Evolutionary conservation across 2,888 invertebrate species (phyloP), one percentile per base, ranked within the genome.

Genomic region (Parochlus steinenii): DNA sequence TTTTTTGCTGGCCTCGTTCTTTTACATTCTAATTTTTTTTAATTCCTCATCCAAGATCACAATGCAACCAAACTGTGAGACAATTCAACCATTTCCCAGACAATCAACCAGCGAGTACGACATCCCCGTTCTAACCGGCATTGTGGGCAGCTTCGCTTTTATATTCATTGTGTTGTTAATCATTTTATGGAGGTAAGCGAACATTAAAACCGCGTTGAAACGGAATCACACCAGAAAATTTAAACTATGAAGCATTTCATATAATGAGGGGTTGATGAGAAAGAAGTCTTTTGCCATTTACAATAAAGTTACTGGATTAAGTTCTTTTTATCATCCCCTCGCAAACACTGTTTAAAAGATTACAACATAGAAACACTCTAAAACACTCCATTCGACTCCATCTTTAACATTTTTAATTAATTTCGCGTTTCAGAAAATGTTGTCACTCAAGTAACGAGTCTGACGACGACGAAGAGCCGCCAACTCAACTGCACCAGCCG

Each of bases 131-230:
- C 62, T 79, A 45, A 74, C 75, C 41, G 76, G 75, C 39, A 67
- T 74, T 48, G 63, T 76, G 56, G 76, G 74, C 45, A 65, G 69
- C 42, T 68, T 77, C 46, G 73, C 74, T 40, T 66, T 79, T 39
- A 59, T 77, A 46, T 61, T 78, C 43, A 71, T 73, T 43, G 66
- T 77, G 42, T 62, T 73, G 49, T 72, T 73, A 38, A 71, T 78
- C 54, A 61, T 79, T 44, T 53, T 81, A 31, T 80, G 79, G 78
- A 74, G 75, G 79, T 78, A 64, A 64, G 67, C 16, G 28, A n/a
- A n/a, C n/a, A n/a, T n/a, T n/a, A n/a, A n/a, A n/a, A n/a, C n/a
- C n/a, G n/a, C n/a, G n/a, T 18, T 20, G 26, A 17, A 17, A 17
- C 18, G n/a, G 18, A 31, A 26, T 26, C 29, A 8, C 15, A 34